These are phyloP conservation scores for Alectoris magna DNA, from an alignment of 2,797 vertebrate genomes.

Conservation along the genomic window DNA sequence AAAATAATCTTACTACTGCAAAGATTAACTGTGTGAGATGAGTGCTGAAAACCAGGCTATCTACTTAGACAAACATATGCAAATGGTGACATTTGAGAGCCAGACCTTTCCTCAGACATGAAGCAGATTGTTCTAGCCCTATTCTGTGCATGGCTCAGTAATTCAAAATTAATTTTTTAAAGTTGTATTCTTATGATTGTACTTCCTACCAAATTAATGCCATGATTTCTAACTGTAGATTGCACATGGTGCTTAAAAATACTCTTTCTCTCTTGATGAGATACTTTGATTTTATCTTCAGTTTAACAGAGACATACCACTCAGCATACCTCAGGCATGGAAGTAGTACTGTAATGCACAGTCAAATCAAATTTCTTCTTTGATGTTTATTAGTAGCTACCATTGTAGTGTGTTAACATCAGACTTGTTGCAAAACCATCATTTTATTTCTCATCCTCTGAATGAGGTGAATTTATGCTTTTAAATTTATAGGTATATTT, in stretches of 20 bases:
- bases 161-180: neutral
- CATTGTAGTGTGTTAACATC: neutral
- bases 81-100: neutral
- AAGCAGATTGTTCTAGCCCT: neutral
- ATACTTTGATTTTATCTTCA: neutral
- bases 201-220: neutral
- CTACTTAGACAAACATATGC: neutral
- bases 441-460: neutral
- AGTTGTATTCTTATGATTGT: neutral
- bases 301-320: neutral
- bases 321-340: neutral
- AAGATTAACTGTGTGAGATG: neutral
- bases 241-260: neutral
- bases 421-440: neutral
- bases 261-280: neutral
- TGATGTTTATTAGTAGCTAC: neutral
- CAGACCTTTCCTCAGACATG: rapidly evolving
- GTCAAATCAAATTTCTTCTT: neutral
- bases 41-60: neutral
- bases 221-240: neutral
- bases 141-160: neutral
- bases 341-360: neutral
- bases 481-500: neutral
- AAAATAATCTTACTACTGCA: neutral
- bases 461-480: neutral